Evolutionary conservation across 2,113 vertebrate genomes (phyloP).

Genomic region (Bettongia penicillata): DNA sequence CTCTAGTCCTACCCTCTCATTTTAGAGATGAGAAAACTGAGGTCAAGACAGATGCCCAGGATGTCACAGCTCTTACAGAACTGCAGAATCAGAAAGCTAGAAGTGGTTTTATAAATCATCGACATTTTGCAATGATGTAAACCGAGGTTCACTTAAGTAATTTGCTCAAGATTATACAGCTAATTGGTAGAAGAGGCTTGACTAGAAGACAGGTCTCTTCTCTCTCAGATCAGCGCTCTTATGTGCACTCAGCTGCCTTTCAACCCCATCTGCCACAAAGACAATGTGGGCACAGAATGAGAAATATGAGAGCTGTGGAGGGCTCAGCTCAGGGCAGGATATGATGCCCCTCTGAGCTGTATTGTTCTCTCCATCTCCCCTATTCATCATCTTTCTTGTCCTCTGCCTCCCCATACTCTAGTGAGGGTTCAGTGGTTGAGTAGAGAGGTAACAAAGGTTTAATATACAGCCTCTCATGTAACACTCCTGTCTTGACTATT

Average conservation of each 20-base stretch:
- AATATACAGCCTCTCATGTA: neutral
- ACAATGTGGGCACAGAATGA: neutral
- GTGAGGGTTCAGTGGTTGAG: slow-evolving; percentile 16
- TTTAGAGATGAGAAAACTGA: neutral
- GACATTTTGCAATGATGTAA: neutral
- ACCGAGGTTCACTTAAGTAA: neutral
- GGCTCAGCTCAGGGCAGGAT: fast-evolving
- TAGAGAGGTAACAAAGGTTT: neutral
- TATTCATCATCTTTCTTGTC: neutral
- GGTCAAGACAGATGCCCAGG: neutral
- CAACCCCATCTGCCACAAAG: neutral
- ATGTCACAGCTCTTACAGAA: neutral
- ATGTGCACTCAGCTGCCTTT: neutral
- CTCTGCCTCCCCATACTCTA: neutral
- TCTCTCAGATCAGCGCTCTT: neutral
- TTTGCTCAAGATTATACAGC: neutral
- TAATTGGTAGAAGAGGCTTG: neutral
- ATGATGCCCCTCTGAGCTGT: neutral
- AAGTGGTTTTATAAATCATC: neutral
- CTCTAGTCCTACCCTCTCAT: neutral
- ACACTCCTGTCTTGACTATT: neutral
- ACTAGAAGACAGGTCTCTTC: neutral
- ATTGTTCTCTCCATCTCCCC: neutral
- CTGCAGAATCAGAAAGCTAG: neutral
- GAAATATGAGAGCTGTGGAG: neutral